These are phyloP conservation scores for Echiichthys vipera DNA, from an alignment of 2,797 vertebrate genomes.

Conservation along the genomic window DNA sequence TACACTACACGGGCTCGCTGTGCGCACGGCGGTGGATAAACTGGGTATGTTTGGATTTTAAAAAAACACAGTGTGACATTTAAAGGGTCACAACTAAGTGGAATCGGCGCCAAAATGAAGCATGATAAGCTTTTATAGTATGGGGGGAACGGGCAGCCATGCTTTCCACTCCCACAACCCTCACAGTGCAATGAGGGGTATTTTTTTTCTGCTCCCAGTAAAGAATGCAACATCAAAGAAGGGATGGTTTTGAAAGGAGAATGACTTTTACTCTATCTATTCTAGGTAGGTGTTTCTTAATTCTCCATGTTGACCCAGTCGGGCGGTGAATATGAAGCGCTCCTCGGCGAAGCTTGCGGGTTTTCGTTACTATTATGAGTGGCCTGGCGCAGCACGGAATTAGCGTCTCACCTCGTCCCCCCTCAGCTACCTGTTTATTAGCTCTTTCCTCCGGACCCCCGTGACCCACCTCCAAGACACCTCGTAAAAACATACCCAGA, in stretches of 20 bases:
- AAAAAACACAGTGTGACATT: constrained; percentile 45
- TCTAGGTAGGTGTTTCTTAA: constrained; percentile 53
- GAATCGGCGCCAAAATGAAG: constrained; percentile 81
- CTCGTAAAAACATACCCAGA: constrained; percentile 93
- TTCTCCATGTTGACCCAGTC: constrained; percentile 59
- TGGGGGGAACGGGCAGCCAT: constrained; percentile 87
- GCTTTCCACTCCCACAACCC: constrained; percentile 88
- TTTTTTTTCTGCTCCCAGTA: constrained; percentile 64
- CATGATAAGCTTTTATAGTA: constrained; percentile 83
- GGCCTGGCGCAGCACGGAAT: constrained; percentile 87
- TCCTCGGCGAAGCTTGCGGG: constrained; percentile 56
- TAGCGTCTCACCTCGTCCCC: constrained; percentile 89
- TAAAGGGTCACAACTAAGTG: constrained; percentile 46
- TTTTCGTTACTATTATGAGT: constrained; percentile 77
- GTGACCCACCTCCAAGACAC: constrained; percentile 90
- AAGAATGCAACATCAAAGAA: constrained; percentile 78
- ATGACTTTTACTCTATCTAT: constrained; percentile 50
- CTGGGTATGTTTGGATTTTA: constrained; percentile 31
- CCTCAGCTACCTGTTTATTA: constrained; percentile 90
- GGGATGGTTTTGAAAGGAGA: constrained; percentile 70
- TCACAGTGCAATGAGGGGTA: constrained; percentile 74
- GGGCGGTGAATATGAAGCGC: constrained; percentile 50
- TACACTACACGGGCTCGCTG: constrained; percentile 19
- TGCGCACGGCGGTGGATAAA: constrained; percentile 31
- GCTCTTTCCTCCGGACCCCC: constrained; percentile 90